Percentiles rank a stretch among this genome's conserved stretches.
These are phyloP conservation scores for Myanophis thanlyinensis DNA, from an alignment of 2,113 vertebrate species.

Conservation along the genomic window DNA sequence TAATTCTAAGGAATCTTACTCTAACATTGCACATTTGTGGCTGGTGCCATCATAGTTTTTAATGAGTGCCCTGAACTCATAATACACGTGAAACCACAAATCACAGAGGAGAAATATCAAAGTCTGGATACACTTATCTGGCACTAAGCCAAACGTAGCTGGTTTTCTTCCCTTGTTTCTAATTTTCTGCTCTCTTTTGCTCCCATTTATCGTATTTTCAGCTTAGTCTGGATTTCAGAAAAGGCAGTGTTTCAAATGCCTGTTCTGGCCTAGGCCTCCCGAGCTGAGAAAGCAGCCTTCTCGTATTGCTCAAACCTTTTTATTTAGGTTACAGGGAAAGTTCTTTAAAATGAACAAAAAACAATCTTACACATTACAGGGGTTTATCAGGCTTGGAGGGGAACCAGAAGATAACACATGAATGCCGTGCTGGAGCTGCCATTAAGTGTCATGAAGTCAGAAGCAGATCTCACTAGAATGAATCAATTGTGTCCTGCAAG, in stretches of 20 bases:
- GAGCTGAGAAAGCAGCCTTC: too few relatives aligned
- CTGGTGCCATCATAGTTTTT: background rate
- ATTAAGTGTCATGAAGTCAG: too few relatives aligned
- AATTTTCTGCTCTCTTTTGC: background rate
- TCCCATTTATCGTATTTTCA: background rate
- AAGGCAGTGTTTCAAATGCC: background rate
- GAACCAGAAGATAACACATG: too few relatives aligned
- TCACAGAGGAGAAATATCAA: background rate
- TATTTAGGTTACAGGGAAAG: too few relatives aligned
- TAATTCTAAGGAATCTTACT: background rate
- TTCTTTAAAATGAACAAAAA: too few relatives aligned
- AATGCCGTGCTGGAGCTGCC: too few relatives aligned
- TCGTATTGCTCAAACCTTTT: too few relatives aligned
- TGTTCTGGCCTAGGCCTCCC: too few relatives aligned
- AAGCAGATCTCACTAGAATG: too few relatives aligned
- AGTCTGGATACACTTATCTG: background rate
- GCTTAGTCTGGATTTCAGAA: background rate
- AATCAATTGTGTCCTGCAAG: too few relatives aligned
- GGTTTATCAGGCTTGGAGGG: too few relatives aligned
- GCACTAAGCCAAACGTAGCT: background rate
- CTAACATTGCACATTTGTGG: background rate
- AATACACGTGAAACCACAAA: background rate
- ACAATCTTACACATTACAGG: too few relatives aligned
- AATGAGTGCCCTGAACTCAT: background rate
- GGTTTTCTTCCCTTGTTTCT: background rate